Evolutionary conservation across 2,888 invertebrate genomes (phyloP).

Genomic region (Itoplectis maculator): DNA sequence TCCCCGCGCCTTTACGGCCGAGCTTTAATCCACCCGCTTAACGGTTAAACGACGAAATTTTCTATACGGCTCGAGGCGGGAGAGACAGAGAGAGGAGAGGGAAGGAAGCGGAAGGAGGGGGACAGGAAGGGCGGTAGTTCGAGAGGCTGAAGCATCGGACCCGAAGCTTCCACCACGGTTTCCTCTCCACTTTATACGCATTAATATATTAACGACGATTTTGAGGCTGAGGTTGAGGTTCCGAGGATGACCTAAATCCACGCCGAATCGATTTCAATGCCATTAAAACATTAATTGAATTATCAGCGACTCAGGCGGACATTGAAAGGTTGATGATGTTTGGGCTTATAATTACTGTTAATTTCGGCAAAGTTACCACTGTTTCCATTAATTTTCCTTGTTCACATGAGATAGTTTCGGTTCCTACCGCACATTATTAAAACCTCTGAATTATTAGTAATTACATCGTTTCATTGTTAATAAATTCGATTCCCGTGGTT

Average conservation of each 20-base stretch:
- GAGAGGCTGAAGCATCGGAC: background rate
- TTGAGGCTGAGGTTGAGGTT: slow-evolving; percentile 49
- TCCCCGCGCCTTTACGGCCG: slow-evolving; percentile 69
- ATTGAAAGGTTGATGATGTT: too few species aligned
- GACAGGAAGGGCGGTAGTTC: background rate
- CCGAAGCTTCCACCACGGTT: slow-evolving; percentile 32
- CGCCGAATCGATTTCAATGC: slow-evolving; percentile 12
- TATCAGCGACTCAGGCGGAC: too few species aligned
- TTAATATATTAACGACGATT: slow-evolving; percentile 62
- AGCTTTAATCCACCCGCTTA: slow-evolving; percentile 68
- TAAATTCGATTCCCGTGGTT: too few species aligned
- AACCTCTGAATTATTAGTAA: too few species aligned
- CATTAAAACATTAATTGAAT: background rate
- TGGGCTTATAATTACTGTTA: too few species aligned
- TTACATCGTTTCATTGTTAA: too few species aligned
- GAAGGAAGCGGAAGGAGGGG: too few species aligned
- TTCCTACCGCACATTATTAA: too few species aligned
- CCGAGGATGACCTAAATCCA: slow-evolving; percentile 40
- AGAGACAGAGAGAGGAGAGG: background rate
- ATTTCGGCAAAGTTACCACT: too few species aligned
- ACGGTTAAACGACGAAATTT: slow-evolving; percentile 57
- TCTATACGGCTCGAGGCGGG: slow-evolving; percentile 27
- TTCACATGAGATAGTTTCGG: too few species aligned
- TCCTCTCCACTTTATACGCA: slow-evolving; percentile 38
- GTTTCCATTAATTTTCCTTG: too few species aligned